A percentile compares a stretch with the other conserved stretches of the same genome.
Conservation (phyloP, 64 coral and sea anemone species). For the Platygyra sinensis region DNA sequence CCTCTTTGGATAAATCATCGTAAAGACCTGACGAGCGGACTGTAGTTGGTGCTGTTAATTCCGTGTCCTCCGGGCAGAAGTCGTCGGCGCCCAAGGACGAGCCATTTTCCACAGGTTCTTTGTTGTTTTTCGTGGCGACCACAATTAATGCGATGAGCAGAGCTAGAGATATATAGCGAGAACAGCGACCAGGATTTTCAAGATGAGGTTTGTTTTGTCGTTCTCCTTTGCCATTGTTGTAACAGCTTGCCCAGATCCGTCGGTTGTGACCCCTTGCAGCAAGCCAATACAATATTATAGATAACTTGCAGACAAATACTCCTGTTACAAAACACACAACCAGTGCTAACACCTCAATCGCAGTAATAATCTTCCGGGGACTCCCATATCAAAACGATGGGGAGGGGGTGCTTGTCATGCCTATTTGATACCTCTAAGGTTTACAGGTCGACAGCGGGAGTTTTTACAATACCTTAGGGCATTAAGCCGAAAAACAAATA, state of each 20-base stretch:
- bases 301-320: neutral
- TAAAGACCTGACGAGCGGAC: conserved; percentile 42
- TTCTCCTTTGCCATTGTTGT: neutral
- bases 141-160: conserved; percentile 59
- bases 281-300: neutral
- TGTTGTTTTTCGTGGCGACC: neutral
- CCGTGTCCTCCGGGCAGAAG: neutral
- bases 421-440: no score
- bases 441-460: no score
- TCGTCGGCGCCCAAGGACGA: neutral
- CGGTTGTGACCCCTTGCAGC: neutral
- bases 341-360: no score
- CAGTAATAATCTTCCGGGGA: no score
- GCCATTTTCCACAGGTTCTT: neutral
- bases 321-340: neutral
- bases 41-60: neutral
- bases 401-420: no score
- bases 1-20: conserved; percentile 59
- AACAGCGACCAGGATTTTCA: conserved; percentile 23
- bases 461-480: no score
- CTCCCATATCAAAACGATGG: no score
- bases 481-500: no score
- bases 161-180: conserved; percentile 23
- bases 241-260: neutral
- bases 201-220: neutral